Percentiles rank a stretch among this genome's conserved stretches.
phyloP scores from a whole-genome alignment of 2,113 vertebrate genomes.

The Craseonycteris thonglongyai region DNA sequence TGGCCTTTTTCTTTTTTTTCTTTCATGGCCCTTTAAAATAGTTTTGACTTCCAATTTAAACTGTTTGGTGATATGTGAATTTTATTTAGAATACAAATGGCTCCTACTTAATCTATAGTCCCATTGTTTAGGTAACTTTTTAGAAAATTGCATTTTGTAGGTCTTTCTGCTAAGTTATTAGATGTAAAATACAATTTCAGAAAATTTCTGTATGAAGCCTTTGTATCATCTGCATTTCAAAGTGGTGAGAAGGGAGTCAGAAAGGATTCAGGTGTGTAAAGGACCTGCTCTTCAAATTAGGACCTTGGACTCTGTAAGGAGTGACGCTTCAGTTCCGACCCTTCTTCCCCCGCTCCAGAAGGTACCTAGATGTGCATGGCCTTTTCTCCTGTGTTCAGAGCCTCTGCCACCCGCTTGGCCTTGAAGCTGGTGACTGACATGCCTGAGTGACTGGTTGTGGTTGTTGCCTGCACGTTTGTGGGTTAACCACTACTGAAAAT shows the following conservation, averaged over 20 bases:
- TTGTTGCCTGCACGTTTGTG: neutral
- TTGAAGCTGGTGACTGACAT: neutral
- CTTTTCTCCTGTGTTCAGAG: neutral
- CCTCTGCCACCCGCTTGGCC: neutral
- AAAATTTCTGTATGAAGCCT: neutral
- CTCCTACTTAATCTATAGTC: neutral
- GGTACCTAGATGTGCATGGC: neutral
- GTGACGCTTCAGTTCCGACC: neutral
- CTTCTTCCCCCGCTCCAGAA: neutral
- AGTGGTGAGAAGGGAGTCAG: neutral
- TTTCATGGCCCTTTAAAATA: neutral
- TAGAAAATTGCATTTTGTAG: neutral
- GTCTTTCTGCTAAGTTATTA: neutral
- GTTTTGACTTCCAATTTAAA: neutral
- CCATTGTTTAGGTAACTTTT: neutral
- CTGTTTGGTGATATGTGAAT: neutral
- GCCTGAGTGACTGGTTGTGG: neutral
- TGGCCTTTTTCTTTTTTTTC: neutral
- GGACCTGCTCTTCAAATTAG: neutral
- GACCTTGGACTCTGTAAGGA: neutral
- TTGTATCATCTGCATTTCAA: neutral
- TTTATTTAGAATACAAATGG: neutral
- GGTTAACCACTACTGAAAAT: neutral
- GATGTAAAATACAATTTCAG: neutral
- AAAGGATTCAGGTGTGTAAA: neutral